Conservation (phyloP, 2,113 vertebrate species). For the Heteronetta atricapilla region DNA sequence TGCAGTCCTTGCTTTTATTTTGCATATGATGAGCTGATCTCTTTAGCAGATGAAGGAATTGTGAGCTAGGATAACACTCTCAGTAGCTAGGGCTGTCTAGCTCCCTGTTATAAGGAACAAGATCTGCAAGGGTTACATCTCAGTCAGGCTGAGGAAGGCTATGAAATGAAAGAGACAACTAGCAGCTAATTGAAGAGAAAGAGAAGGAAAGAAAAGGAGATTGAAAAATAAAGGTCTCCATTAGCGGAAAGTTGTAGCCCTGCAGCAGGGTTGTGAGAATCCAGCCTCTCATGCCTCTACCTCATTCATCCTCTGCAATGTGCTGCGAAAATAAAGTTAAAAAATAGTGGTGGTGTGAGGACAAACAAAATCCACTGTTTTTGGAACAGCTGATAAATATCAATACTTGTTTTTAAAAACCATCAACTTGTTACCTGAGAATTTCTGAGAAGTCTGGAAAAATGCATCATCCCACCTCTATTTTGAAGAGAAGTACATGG, state of each 20-base stretch:
- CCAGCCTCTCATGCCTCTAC: neutral
- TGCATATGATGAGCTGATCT: neutral
- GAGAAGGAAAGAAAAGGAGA: neutral
- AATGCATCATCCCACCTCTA: neutral
- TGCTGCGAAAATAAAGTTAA: neutral
- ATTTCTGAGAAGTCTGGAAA: neutral
- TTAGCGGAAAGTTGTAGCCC: neutral
- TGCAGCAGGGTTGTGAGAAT: neutral
- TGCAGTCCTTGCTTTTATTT: neutral
- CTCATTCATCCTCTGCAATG: neutral
- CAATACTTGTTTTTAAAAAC: neutral
- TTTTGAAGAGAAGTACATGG: neutral
- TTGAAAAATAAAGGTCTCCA: neutral
- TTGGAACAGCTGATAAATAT: neutral
- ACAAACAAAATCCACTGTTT: neutral
- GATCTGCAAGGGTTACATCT: neutral
- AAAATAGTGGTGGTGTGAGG: neutral
- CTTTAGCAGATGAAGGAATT: neutral
- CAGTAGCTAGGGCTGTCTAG: fast-evolving
- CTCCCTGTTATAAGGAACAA: neutral
- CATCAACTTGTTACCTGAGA: neutral
- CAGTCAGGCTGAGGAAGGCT: neutral
- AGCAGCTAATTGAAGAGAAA: neutral
- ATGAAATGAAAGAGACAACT: neutral
- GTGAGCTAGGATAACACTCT: neutral